Percentiles rank a stretch among this genome's conserved stretches.
These are phyloP conservation scores for Naso thynnoides DNA, from an alignment of 2,797 vertebrate species.

Conservation along the genomic window DNA sequence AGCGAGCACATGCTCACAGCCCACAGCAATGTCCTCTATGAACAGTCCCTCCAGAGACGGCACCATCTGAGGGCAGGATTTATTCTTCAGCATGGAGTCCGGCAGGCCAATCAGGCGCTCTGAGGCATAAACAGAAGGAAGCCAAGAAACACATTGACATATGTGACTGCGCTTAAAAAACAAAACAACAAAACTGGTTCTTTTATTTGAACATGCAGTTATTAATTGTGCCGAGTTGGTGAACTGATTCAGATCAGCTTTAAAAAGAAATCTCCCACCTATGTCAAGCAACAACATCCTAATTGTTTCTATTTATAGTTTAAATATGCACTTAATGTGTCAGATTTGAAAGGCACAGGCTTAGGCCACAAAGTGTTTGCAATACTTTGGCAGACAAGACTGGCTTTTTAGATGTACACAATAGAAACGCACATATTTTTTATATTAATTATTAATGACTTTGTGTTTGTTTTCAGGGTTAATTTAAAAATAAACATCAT, in stretches of 20 bases:
- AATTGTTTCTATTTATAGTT: too few species aligned
- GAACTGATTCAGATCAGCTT: not conserved
- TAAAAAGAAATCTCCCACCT: not conserved
- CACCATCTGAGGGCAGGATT: conserved; percentile 85
- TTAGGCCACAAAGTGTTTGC: too few species aligned
- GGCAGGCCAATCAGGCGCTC: conserved; percentile 88
- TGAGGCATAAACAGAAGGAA: conserved; percentile 47
- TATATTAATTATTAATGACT: not conserved
- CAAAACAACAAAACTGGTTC: not conserved
- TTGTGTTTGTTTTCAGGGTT: not conserved
- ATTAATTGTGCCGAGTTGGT: not conserved
- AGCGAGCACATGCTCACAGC: conserved; percentile 86
- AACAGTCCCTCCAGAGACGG: conserved; percentile 85
- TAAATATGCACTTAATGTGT: too few species aligned
- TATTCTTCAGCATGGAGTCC: conserved; percentile 87
- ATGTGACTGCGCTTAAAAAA: not conserved
- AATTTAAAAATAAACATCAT: not conserved
- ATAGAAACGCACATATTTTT: not conserved
- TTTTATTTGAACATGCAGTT: not conserved
- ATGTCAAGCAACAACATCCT: too few species aligned
- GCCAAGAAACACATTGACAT: not conserved
- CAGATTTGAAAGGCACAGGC: too few species aligned
- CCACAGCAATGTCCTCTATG: conserved; percentile 86
- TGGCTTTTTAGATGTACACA: not conserved
- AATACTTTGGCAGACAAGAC: not conserved